Evolutionary conservation across 1,140 invertebrate genomes (phyloP), one percentile per base, ranked within the genome.

Genomic region (Dicyema japonicum): DNA sequence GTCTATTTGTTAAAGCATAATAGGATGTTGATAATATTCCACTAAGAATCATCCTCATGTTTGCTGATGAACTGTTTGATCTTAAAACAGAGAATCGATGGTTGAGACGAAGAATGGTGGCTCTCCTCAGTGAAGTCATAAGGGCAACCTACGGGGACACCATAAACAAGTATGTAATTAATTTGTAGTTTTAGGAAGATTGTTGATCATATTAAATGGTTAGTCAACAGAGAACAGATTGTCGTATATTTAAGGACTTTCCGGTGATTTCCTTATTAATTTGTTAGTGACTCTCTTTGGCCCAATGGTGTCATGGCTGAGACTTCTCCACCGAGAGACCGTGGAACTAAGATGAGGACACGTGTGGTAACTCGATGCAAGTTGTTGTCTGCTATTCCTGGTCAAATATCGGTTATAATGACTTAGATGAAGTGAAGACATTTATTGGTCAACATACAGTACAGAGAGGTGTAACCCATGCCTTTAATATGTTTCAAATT

Each of bases 31-130:
- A 74, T 38, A 74, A 72, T 48, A 72, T 78, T 50, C 72, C 72
- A 9, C 45, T 78, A 26, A 57, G 70, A 36, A 72, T 78, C 35
- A 62, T 78, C 48, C 44, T 80, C 18, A 46, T 76, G 2, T 44
- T 80, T 22, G 66, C 78, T 60, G 71, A 78, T 43, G 74, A 80
- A 59, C 66, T 80, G 3, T 80, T 80, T 53, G 72, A 78, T 44
- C 48, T 78, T 22, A 66, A 69, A 49, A 64, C 64, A 22, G 59
- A 69, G 37, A 72, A 74, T 49, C 69, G 72, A 37, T 82, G 74
- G 72, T 54, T 80, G 13, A 46, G 72, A 24, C 50, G 71, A 28
- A 56, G 68, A 28, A 66, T 80, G 37, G 64, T 75, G 3, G 64
- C 67, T 1, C 47, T 76, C 21, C 40, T 76, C 12, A 50, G 69